Base-by-base conservation (phyloP, 2,113 vertebrate genomes). In the Phycodurus eques region DNA sequence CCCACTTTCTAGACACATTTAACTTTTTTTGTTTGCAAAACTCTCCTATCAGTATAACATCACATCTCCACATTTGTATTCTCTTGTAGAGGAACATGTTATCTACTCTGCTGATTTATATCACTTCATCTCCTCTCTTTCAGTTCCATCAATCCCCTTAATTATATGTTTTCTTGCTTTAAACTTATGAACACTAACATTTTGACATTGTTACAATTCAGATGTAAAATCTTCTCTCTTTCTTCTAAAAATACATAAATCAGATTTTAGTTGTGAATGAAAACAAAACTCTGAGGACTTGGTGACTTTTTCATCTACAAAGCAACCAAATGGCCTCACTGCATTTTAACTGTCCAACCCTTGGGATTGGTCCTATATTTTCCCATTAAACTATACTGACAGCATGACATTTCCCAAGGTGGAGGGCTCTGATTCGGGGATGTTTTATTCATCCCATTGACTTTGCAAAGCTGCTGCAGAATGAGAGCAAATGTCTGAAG, bases 401-500 rank as follows among this genome's bases (percentile, higher is more conserved):
- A 88, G 86, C 64, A 84, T 92, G 90, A 92, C 90, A 89, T 88
- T 87, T 90, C 84, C 87, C 86, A 80, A 84, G 88, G 88, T 87
- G 85, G 80, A 89, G 79, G 70, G 68, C 71, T 88, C 83, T 88
- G 85, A 88, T 88, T 87, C 81, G 65, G 75, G 80, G 80, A 89
- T 91, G 89, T 91, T 91, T 92, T 91, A 92, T 92, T 92, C 90
- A 93, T 92, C 85, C 78, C 77, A 83, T 85, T 88, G 87, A 87
- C 88, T 89, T 83, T 72, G 71, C 79, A 66, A 81, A 76, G 81
- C 79, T 82, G 81, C 84, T 70, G 44, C 68, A 79, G 78, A 85
- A 78, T 82, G 59, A 71, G 68, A 79, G 79, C 73, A 76, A 85
- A 78, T 76, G 82, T 71, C 78, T 53, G 17, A 80, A 81, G 82